A percentile compares a stretch with the other conserved stretches of the same genome.
Evolutionary conservation across 2,113 vertebrate species (phyloP).

Genomic region (Tamias sibiricus): DNA sequence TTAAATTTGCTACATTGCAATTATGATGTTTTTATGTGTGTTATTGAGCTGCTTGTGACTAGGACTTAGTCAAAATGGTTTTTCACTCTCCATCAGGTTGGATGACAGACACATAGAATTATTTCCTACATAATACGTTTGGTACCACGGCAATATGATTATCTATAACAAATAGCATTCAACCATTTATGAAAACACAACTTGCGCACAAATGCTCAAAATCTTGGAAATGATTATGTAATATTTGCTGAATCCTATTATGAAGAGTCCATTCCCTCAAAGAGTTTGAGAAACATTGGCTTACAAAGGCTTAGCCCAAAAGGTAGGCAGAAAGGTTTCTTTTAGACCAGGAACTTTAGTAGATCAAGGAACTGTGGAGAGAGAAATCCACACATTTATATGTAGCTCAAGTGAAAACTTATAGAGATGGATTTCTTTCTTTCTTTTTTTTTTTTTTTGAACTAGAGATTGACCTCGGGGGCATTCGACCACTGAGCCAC

Average conservation of each 20-base stretch:
- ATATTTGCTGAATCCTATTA: conserved; percentile 32
- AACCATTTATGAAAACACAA: background rate
- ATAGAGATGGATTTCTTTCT: background rate
- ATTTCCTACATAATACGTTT: background rate
- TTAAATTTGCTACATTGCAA: background rate
- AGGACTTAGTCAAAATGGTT: background rate
- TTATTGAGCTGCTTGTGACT: background rate
- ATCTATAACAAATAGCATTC: background rate
- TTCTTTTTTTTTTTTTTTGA: too few relatives aligned
- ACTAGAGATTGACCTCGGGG: too few relatives aligned
- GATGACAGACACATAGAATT: background rate
- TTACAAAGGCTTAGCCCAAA: background rate
- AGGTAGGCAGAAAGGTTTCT: background rate
- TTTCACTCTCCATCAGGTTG: background rate
- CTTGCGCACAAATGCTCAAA: background rate
- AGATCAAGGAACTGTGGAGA: background rate
- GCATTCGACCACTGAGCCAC: too few relatives aligned
- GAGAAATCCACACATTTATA: background rate
- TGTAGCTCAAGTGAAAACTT: background rate
- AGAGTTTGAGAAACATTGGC: background rate
- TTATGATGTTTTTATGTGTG: background rate
- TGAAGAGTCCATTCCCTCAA: background rate
- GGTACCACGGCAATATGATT: background rate
- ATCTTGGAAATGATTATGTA: background rate
- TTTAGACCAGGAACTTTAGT: background rate